Evolutionary conservation across 2,888 invertebrate genomes (phyloP).

Genomic region (Nomada hirtipes): DNA sequence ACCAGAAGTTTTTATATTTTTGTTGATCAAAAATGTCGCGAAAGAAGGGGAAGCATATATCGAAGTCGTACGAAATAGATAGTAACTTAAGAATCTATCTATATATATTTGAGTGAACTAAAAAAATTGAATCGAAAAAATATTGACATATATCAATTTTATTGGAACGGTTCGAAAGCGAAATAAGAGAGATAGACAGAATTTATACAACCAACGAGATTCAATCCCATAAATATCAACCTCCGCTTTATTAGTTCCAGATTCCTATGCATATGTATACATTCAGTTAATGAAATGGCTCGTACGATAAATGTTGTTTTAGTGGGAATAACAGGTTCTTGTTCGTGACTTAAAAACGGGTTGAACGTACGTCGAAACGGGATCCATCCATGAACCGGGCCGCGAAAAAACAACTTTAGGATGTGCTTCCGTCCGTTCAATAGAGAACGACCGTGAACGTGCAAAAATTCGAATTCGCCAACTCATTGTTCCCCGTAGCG

Average conservation of each 20-base stretch:
- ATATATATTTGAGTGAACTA: no score
- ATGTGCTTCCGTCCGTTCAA: constrained; percentile 46
- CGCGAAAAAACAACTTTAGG: constrained; percentile 36
- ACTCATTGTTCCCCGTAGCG: constrained; percentile 52
- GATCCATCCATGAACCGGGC: background rate
- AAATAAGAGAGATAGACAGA: background rate
- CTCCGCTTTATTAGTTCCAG: background rate
- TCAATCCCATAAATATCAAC: constrained; percentile 6
- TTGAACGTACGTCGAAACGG: constrained; percentile 4
- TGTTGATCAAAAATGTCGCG: no score
- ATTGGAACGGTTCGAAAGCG: background rate
- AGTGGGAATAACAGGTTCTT: constrained; percentile 12
- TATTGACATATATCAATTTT: no score
- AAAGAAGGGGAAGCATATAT: background rate
- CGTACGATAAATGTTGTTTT: constrained; percentile 6
- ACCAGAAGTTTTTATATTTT: no score
- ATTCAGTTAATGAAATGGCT: constrained; percentile 11
- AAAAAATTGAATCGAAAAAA: no score
- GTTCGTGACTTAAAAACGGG: constrained; percentile 20
- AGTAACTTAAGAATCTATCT: no score
- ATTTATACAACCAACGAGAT: background rate
- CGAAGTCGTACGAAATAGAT: no score
- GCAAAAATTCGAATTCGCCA: constrained; percentile 45
- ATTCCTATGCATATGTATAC: constrained; percentile 1
- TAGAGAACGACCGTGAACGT: constrained; percentile 46